These are phyloP conservation scores for Uromys caudimaculatus DNA, from an alignment of 2,797 vertebrate species.

Conservation along the genomic window DNA sequence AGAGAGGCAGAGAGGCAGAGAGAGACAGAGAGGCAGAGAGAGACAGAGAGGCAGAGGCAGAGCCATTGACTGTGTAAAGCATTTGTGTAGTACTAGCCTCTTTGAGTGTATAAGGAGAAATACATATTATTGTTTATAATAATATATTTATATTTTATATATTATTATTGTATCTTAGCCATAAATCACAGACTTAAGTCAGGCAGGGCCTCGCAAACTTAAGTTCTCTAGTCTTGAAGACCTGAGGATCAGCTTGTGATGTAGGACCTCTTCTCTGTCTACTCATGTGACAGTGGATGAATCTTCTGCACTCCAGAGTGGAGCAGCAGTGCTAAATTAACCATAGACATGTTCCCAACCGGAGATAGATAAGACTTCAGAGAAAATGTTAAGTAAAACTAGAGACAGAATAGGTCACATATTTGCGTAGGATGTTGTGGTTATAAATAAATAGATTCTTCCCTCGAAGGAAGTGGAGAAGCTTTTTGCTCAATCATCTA, in stretches of 20 bases:
- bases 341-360: neutral
- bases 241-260: neutral
- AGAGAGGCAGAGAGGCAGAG: too few species aligned
- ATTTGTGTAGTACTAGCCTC: neutral
- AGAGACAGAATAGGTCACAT: neutral
- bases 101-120: neutral
- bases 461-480: neutral
- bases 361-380: neutral
- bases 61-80: neutral
- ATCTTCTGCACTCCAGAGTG: neutral
- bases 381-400: slow-evolving; percentile 7
- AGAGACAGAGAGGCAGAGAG: too few species aligned
- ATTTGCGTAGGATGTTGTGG: neutral
- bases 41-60: neutral
- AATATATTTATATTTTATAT: neutral
- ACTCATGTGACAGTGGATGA: neutral
- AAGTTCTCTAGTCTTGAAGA: neutral
- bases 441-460: neutral
- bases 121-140: neutral
- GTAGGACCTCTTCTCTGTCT: neutral
- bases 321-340: neutral
- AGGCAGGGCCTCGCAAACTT: neutral
- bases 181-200: neutral
- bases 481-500: neutral
- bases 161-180: neutral